phyloP scores from a whole-genome alignment of 2,888 invertebrate genomes.

The Augochlorella aurata region DNA sequence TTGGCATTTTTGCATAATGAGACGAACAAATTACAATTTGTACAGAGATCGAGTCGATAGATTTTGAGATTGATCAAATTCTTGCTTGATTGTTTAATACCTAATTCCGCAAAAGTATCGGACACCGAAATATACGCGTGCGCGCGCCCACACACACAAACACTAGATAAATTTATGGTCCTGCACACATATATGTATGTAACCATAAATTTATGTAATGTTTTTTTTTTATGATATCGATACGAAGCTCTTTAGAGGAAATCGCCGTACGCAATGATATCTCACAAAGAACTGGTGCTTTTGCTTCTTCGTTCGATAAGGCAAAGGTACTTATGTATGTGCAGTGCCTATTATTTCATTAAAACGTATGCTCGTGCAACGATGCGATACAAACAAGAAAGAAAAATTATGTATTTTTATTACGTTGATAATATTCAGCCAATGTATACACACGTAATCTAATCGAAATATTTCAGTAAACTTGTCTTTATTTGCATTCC shows the following conservation, averaged over 20 bases:
- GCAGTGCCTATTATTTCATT: conserved; percentile 73
- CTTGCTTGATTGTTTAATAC: conserved; percentile 35
- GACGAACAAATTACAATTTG: conserved; percentile 52
- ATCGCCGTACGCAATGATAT: conserved; percentile 50
- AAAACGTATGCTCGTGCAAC: conserved; percentile 67
- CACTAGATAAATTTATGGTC: not conserved
- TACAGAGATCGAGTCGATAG: conserved; percentile 34
- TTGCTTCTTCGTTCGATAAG: conserved; percentile 73
- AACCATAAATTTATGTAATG: conserved; percentile 54
- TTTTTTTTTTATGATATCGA: conserved; percentile 55
- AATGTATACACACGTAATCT: conserved; percentile 55
- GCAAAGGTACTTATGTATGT: conserved; percentile 69
- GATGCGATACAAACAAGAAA: conserved; percentile 61
- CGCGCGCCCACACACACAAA: not conserved
- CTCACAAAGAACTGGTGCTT: conserved; percentile 71
- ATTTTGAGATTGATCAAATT: conserved; percentile 31
- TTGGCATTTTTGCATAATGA: conserved; percentile 43
- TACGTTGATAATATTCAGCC: conserved; percentile 59
- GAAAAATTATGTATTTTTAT: conserved; percentile 69
- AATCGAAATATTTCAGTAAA: conserved; percentile 48
- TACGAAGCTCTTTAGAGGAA: conserved; percentile 61
- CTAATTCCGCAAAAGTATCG: too few species aligned
- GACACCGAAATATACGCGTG: not conserved
- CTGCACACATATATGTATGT: conserved; percentile 11
- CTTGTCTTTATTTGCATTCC: conserved; percentile 69